Evolutionary conservation across 2,888 invertebrate species (phyloP).

Genomic region (Mythimna ferrago): DNA sequence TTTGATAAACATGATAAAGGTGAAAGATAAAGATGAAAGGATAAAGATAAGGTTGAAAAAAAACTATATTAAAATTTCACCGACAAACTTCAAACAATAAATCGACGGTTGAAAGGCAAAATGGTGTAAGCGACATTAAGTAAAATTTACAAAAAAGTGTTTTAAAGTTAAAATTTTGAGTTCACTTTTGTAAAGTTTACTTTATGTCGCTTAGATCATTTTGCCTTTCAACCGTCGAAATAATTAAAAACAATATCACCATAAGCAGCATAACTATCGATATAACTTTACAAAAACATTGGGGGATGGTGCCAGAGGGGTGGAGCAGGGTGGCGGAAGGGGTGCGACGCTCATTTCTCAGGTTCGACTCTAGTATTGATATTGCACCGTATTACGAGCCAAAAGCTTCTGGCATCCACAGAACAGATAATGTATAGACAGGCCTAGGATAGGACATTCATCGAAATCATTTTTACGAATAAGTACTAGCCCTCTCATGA

Average conservation of each 20-base stretch:
- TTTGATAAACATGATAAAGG: too few species aligned
- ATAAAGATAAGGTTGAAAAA: too few species aligned
- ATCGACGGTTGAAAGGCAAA: background rate
- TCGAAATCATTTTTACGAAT: too few species aligned
- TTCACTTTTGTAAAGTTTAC: too few species aligned
- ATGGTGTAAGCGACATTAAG: too few species aligned
- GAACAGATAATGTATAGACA: slow-evolving; percentile 62
- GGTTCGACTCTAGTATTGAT: slow-evolving; percentile 89
- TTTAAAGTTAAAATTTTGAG: too few species aligned
- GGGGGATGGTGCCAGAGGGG: slow-evolving; percentile 52
- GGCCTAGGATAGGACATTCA: background rate
- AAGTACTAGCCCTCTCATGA: too few species aligned
- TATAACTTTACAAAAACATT: slow-evolving; percentile 76
- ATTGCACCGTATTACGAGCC: slow-evolving; percentile 90
- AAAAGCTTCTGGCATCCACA: slow-evolving; percentile 81
- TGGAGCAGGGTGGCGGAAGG: slow-evolving; percentile 45
- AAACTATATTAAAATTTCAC: too few species aligned
- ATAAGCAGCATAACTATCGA: slow-evolving; percentile 31
- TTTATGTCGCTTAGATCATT: too few species aligned
- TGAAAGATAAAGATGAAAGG: too few species aligned
- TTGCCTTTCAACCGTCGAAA: too few species aligned
- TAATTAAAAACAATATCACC: slow-evolving; percentile 37
- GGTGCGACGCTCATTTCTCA: slow-evolving; percentile 86
- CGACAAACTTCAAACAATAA: background rate
- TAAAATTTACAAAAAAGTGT: too few species aligned